phyloP scores from a whole-genome alignment of 2,797 vertebrate genomes.

The Cichlasoma orientale region DNA sequence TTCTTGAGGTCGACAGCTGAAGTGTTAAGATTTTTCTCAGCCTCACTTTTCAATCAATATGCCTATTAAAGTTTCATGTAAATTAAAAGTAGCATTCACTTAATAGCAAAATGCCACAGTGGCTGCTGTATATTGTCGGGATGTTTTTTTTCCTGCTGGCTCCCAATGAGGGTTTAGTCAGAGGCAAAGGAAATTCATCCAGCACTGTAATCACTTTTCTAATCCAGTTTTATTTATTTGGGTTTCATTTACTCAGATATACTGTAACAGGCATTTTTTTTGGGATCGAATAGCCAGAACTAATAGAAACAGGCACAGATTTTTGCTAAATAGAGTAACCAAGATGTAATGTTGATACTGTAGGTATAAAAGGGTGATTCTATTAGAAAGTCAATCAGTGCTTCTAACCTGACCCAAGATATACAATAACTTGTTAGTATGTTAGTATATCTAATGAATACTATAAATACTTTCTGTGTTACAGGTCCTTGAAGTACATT shows the following conservation, averaged over 20 bases:
- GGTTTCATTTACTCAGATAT: not conserved
- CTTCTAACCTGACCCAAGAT: too few relatives aligned
- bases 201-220: not conserved
- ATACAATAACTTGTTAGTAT: too few relatives aligned
- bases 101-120: not conserved
- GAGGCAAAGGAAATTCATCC: not conserved
- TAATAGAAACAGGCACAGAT: too few relatives aligned
- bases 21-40: constrained; percentile 19
- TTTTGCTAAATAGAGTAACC: too few relatives aligned
- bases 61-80: not conserved
- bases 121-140: not conserved
- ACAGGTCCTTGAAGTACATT: too few relatives aligned
- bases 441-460: too few relatives aligned
- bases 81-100: not conserved
- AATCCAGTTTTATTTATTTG: not conserved
- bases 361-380: too few relatives aligned
- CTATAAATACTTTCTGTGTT: too few relatives aligned
- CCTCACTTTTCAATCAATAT: constrained; percentile 14
- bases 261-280: not conserved
- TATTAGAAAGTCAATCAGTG: too few relatives aligned
- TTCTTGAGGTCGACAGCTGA: not conserved
- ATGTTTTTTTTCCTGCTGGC: not conserved
- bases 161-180: not conserved
- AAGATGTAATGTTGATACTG: too few relatives aligned
- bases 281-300: too few relatives aligned